Base-by-base conservation (phyloP, 1,140 invertebrate genomes). In the Hormaphis cornu region DNA sequence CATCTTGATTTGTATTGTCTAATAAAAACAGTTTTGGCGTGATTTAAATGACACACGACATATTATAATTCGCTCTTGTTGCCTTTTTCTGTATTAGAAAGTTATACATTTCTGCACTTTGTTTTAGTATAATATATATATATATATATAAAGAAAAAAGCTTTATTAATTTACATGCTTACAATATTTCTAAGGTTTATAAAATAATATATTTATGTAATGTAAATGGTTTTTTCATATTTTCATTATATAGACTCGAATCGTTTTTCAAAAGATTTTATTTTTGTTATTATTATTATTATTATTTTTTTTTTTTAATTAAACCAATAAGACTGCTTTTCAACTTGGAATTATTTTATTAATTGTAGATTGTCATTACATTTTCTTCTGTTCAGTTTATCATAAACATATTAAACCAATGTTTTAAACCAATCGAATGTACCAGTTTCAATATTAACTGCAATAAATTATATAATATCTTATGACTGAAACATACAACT, bases 281-380 rank as follows among this genome's bases (percentile, higher is more conserved):
- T 46, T 71, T 71, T 66, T 71, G 70, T 69, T 71, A 71, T 69
- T n/a, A n/a, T n/a, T n/a, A n/a, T n/a, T n/a, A n/a, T n/a, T n/a
- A n/a, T n/a, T n/a, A n/a, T n/a, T n/a, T n/a, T 71, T 58, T 53
- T 71, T 69, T 37, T 69, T 54, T 71, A 52, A 69, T 71, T 54
- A 69, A 53, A 69, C 40, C 46, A 69, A 53, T 30, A 37, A 52
- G 58, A 53, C 28, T 48, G 50, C 30, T 71, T 71, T 48, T 63
- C 50, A 58, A 61, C 48, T 69, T 14, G 48, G 33, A 50, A 53
- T 71, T 69, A 30, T 50, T 46, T 48, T 69, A 48, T 63, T 58
- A 69, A 58, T 58, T 37, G 18, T 71, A 40, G 58, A 26, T 44
- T 69, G 14, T 71, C 12, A 9, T 58, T 40, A 18, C 33, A 3